These are phyloP conservation scores for Phyto melanocephala DNA, from an alignment of 2,888 invertebrate genomes.

Conservation along the genomic window DNA sequence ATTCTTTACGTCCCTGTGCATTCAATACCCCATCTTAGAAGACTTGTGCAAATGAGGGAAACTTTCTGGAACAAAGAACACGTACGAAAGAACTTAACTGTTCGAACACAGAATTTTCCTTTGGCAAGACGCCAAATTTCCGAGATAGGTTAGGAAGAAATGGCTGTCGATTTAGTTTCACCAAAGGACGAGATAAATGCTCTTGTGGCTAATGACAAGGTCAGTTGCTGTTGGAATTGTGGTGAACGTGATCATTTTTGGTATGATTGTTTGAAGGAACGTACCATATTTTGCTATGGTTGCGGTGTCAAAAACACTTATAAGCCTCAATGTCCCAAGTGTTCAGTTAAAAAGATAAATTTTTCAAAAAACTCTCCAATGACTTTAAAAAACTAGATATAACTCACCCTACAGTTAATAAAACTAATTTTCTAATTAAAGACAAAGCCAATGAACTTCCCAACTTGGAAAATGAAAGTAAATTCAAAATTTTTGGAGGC, in stretches of 20 bases:
- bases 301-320: background rate
- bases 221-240: conserved; percentile 14
- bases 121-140: conserved; percentile 13
- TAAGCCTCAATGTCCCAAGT: conserved; percentile 28
- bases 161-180: background rate
- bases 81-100: conserved; percentile 6
- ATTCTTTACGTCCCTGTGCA: conserved; percentile 30
- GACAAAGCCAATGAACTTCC: background rate
- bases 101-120: background rate
- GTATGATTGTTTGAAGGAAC: conserved; percentile 12
- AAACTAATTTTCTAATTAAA: background rate
- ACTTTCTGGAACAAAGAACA: conserved; percentile 7
- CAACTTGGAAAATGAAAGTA: background rate
- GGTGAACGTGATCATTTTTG: conserved; percentile 19
- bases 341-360: background rate
- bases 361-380: background rate
- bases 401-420: background rate
- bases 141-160: background rate
- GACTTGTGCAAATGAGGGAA: conserved; percentile 26
- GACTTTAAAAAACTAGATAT: background rate
- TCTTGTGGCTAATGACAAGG: background rate
- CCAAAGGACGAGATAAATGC: background rate
- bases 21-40: conserved; percentile 37
- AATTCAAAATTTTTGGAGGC: background rate
- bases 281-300: conserved; percentile 38